phyloP scores from a whole-genome alignment of 2,113 vertebrate species.

The Seriola rivoliana region DNA sequence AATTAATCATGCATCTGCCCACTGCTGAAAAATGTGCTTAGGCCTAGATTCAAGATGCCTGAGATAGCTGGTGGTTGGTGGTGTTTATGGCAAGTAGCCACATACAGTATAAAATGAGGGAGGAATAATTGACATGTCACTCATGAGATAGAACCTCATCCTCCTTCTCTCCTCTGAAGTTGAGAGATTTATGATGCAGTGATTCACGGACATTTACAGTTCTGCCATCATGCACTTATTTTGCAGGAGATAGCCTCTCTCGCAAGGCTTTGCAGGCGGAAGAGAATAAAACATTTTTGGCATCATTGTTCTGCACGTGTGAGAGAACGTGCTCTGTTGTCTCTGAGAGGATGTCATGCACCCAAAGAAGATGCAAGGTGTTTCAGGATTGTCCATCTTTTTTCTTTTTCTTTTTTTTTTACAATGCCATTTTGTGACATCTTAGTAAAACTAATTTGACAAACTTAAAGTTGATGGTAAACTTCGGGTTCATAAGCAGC shows the following conservation, averaged over 20 bases:
- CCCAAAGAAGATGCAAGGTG: not conserved
- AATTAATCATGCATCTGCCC: conserved; percentile 56
- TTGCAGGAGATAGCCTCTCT: conserved; percentile 42
- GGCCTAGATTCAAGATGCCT: conserved; percentile 46
- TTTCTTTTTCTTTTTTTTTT: too few species aligned
- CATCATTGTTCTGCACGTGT: conserved; percentile 12
- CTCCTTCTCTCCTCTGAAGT: conserved; percentile 51
- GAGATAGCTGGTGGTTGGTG: conserved; percentile 30
- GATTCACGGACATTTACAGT: conserved; percentile 65
- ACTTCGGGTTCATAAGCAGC: not conserved
- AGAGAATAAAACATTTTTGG: conserved; percentile 13
- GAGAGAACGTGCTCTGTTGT: not conserved
- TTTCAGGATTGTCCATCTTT: not conserved
- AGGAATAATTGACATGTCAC: conserved; percentile 73
- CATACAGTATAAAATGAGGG: conserved; percentile 53
- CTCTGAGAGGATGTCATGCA: not conserved
- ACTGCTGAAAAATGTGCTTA: conserved; percentile 47
- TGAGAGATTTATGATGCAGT: conserved; percentile 71
- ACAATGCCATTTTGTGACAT: not conserved
- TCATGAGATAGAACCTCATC: conserved; percentile 70
- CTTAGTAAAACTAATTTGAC: not conserved
- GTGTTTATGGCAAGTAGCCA: conserved; percentile 63
- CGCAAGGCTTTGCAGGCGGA: conserved; percentile 12
- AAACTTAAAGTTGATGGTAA: not conserved
- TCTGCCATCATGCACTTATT: conserved; percentile 48